Base-by-base conservation (phyloP, 2,888 invertebrate genomes). In the Perithous albicinctus region DNA sequence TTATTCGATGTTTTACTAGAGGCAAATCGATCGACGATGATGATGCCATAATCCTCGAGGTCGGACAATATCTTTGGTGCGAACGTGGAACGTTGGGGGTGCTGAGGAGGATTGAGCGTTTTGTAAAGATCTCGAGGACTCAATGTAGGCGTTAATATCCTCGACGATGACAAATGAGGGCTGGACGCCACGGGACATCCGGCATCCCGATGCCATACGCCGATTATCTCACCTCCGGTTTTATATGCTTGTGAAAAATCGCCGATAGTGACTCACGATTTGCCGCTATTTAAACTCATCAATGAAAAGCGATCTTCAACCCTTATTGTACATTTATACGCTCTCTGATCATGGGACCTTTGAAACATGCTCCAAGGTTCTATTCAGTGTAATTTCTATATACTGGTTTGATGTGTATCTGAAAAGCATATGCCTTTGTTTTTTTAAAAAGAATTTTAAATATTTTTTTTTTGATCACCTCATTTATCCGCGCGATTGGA, bases 141-240 rank as follows among this genome's bases (percentile, higher is more conserved):
- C 84, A 88, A 90, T 88, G 85, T 72, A 78, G 75, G 86, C 86
- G 86, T 87, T 89, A 89, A 90, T 90, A 89, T 90, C 88, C 89
- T 83, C 82, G 63, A 80, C 82, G 85, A 85, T 90, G 90, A 90
- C 86, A 90, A 90, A 90, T 87, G 89, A 88, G 86, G 80, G 84
- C 84, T 78, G 74, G 83, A 81, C 86, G 76, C 88, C 78, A 82
- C 83, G 84, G 86, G 87, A 88, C 84, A 85, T 87, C 88, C 88
- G 88, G 86, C 80, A 66, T 83, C 84, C 77, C 82, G 85, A 83
- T 85, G 85, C 83, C 61, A 43, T 79, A 82, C 83, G 75, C 85
- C 86, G 85, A 85, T 88, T 87, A 88, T 85, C 85, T 87, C 84
- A 85, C 85, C 85, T 86, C 85, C 83, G 83, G 85, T 85, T 81